phyloP scores from a whole-genome alignment of 1,140 invertebrate species.

The Heterodera carotae region DNA sequence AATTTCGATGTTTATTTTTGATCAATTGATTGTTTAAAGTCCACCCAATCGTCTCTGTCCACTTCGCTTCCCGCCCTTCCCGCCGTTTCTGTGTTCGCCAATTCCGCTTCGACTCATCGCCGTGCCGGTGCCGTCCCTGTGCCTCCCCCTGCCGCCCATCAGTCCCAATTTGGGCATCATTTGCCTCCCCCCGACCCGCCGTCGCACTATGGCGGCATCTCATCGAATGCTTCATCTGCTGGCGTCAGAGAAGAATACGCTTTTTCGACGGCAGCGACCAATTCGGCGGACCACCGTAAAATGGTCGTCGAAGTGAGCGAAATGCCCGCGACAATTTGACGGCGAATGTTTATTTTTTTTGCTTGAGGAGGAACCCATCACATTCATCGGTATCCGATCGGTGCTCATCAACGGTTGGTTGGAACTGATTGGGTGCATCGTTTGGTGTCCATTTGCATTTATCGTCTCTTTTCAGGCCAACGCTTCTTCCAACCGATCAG shows the following conservation, averaged over 20 bases:
- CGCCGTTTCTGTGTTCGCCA: neutral
- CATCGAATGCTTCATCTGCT: neutral
- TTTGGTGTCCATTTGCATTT: too few relatives aligned
- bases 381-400: slow-evolving; percentile 21
- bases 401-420: slow-evolving; percentile 29
- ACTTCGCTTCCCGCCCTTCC: neutral
- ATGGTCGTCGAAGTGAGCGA: neutral
- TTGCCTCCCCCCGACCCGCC: neutral
- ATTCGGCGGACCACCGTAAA: neutral
- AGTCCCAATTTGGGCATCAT: neutral
- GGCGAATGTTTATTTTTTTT: neutral
- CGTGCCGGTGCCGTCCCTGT: neutral
- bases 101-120: neutral
- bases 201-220: neutral
- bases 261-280: neutral
- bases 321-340: neutral
- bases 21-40: neutral
- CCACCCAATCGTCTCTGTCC: neutral
- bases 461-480: neutral
- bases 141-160: neutral
- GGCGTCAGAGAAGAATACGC: neutral
- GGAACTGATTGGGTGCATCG: too few relatives aligned
- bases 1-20: neutral
- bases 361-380: slow-evolving; percentile 19
- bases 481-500: slow-evolving; percentile 24